phyloP scores from a whole-genome alignment of 2,888 invertebrate species.

The Synanthedon myopaeformis region DNA sequence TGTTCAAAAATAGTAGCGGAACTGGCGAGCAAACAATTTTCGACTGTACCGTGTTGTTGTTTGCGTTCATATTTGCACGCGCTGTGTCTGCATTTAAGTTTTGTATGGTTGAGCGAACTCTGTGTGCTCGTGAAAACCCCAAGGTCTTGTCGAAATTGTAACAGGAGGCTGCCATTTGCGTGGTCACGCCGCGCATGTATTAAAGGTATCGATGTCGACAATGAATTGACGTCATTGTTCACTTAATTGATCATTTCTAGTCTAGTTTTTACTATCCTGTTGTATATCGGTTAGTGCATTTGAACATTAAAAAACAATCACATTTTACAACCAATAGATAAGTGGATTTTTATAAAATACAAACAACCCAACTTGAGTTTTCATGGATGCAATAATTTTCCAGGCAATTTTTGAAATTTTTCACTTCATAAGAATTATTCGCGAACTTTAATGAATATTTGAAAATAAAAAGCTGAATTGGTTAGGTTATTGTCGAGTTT shows the following conservation, averaged over 20 bases:
- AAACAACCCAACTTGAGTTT: too few species aligned
- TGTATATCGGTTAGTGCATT: background rate
- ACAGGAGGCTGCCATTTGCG: constrained; percentile 28
- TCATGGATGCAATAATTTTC: too few species aligned
- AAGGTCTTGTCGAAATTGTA: constrained; percentile 51
- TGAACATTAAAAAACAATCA: too few species aligned
- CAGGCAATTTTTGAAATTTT: too few species aligned
- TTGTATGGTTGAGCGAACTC: constrained; percentile 5
- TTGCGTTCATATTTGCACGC: background rate
- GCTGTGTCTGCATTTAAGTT: constrained; percentile 1
- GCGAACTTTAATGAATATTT: too few species aligned
- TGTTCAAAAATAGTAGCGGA: too few species aligned
- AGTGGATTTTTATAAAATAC: too few species aligned
- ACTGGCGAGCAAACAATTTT: too few species aligned
- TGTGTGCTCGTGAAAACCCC: constrained; percentile 42
- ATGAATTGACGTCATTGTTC: constrained; percentile 26
- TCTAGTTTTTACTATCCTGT: background rate
- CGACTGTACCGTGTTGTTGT: background rate
- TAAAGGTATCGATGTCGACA: constrained; percentile 12
- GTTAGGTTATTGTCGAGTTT: too few species aligned
- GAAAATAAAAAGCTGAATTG: too few species aligned
- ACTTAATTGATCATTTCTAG: background rate
- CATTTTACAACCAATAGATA: too few species aligned
- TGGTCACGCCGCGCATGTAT: constrained; percentile 26
- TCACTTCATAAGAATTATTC: too few species aligned